Evolutionary conservation across 2,888 invertebrate species (phyloP).

Genomic region (Habrosyne pyritoides): DNA sequence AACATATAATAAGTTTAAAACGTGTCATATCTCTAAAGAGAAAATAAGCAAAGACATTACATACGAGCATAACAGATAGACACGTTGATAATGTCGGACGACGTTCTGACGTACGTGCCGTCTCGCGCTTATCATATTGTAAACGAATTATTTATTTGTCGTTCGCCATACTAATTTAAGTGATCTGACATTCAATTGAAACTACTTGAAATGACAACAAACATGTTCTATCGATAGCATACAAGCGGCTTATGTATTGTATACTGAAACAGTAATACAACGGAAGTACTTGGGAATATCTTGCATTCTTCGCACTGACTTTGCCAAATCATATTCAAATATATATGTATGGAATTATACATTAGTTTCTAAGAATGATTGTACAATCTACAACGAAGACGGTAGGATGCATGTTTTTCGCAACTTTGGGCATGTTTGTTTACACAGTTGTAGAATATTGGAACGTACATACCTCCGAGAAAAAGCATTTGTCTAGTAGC

Average conservation of each 20-base stretch:
- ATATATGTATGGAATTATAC: background rate
- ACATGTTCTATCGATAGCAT: conserved; percentile 1
- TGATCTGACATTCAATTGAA: background rate
- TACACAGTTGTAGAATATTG: conserved; percentile 7
- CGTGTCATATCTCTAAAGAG: conserved; percentile 4
- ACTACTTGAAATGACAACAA: background rate
- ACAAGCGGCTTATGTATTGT: conserved; percentile 12
- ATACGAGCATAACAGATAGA: conserved; percentile 22
- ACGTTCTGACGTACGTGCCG: conserved; percentile 55
- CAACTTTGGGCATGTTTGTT: conserved; percentile 3
- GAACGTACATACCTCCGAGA: background rate
- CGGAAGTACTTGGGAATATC: conserved; percentile 46
- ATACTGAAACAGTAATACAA: conserved; percentile 33
- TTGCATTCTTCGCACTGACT: conserved; percentile 42
- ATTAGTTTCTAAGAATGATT: background rate
- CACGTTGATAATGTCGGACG: conserved; percentile 43
- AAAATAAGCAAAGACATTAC: background rate
- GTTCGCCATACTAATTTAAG: conserved; percentile 6
- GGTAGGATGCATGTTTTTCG: conserved; percentile 22
- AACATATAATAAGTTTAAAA: background rate
- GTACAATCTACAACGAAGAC: conserved; percentile 14
- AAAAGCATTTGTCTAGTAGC: background rate
- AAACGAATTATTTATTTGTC: conserved; percentile 28
- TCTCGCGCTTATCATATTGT: conserved; percentile 55
- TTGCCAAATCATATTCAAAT: background rate